Base-by-base conservation (phyloP, 2,113 vertebrate species). In the human (Homo sapiens) region DNA sequence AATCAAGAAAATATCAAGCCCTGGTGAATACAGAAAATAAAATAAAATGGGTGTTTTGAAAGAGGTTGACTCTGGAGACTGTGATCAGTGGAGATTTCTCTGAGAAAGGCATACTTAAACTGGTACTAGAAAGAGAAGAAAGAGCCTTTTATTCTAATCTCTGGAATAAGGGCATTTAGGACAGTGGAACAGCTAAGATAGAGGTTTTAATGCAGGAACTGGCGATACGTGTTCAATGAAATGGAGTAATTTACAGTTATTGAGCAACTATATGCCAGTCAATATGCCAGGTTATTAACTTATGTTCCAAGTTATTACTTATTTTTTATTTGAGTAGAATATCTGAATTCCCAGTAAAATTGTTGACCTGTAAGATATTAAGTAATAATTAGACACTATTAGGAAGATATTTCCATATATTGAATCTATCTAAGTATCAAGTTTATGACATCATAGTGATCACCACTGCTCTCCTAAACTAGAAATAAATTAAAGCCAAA, bases 401-500 rank as follows among this genome's bases (percentile, higher is more conserved):
- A 89, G 59, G 5, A 70, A 45, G 5, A 0, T 52, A 52, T 64
- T 8, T 45, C 23, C 76, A 35, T 38, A 0, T 66, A 64, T 9
- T 11, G 27, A 14, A 0, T 32, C 57, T 32, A 2, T 11, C 45
- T 4, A 55, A 30, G 0, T 25, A 11, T 59, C 35, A 16, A 30
- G 16, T 86, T 40, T 8, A 10, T 89, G 43, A 2, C 3, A 38
- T 75, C 50, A 52, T n/a, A 9, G 14, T 84, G n/a, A 93, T 81
- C 3, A 75, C 70, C 50, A 40, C 18, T 8, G 9, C 1, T 57
- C 25, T 83, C 73, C 84, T 48, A 13, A 35, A 73, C 10, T 83
- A 89, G 55, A 40, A 38, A 90, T 83, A 93, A 94, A 79, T 97
- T 93, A 90, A 97, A 93, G 57, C 6, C 22, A 48, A 85, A 27